phyloP scores from a whole-genome alignment of 2,797 vertebrate genomes.

The Sparus aurata region DNA sequence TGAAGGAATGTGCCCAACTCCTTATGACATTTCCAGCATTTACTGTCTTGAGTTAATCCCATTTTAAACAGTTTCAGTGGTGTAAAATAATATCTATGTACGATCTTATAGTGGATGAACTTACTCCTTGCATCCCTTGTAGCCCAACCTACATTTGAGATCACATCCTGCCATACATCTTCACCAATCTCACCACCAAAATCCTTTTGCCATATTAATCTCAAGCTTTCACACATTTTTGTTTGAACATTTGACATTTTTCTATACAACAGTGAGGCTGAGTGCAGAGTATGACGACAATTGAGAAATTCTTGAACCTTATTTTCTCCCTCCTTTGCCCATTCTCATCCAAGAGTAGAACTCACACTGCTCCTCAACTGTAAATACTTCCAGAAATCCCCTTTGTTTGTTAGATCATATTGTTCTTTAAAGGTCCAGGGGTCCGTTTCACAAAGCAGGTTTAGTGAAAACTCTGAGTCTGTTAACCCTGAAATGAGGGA shows the following conservation, averaged over 20 bases:
- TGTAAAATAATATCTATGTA: not conserved
- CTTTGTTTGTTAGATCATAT: not conserved
- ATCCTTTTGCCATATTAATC: not conserved
- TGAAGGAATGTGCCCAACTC: not conserved
- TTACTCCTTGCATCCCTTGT: not conserved
- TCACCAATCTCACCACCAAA: not conserved
- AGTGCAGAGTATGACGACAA: not conserved
- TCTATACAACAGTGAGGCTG: not conserved
- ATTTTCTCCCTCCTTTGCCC: not conserved
- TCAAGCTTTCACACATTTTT: not conserved
- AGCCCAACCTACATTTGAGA: not conserved
- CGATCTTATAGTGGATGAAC: not conserved
- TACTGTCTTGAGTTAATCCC: not conserved
- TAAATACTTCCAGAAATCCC: conserved; percentile 12
- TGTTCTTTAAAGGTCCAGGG: not conserved
- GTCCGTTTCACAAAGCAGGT: no score
- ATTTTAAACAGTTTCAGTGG: not conserved
- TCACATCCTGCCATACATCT: not conserved
- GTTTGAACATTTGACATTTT: conserved; percentile 1
- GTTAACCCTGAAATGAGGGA: no score
- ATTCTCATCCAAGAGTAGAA: not conserved
- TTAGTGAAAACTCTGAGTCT: no score
- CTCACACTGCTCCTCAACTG: not conserved
- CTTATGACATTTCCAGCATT: not conserved
- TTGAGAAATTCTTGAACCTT: conserved; percentile 5